Base-by-base conservation (phyloP, 2,888 invertebrate genomes). In the Heliconius hortense region DNA sequence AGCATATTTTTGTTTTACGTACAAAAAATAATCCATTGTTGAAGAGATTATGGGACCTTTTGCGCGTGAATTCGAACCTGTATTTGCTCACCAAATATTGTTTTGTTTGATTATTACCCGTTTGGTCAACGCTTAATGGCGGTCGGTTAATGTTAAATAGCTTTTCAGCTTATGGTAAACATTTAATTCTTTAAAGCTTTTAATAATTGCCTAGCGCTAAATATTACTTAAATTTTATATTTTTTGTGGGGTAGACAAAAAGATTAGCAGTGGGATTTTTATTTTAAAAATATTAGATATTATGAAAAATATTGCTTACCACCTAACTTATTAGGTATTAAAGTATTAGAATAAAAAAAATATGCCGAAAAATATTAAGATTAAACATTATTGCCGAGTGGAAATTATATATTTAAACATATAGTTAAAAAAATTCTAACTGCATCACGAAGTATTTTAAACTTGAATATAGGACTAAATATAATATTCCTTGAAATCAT, bases 31-130 rank as follows among this genome's bases (percentile, higher is more conserved):
- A 69, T 69, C 31, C 56, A 24, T 69, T 56, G 21, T 69, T 56
- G 21, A 56, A 15, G 53, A n/a, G 69, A 69, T 69, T 69, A 69
- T 35, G 7, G 56, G 31, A 24, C 69, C 56, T 35, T 69, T 24
- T 7, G 18, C 48, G 48, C 53, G 35, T 35, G 31, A n/a, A 24
- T 69, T 69, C n/a, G 69, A 77, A 77, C 68, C 75, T 59, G 73
- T 80, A 76, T 81, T 80, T 80, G 73, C 74, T 66, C 73, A 68
- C 77, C 81, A 80, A 82, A 81, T 80, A 82, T 81, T 80, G 80
- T 77, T 77, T 80, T 76, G 77, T 79, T 82, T 81, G 82, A 76
- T 81, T 76, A 76, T 64, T 77, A 68, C 62, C 64, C 69, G 56
- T 71, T 62, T 71, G 60, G 60, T 60, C 73, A 67, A 70, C 73